A percentile compares a stretch with the other conserved stretches of the same genome.
Conservation (phyloP, 2,797 vertebrate genomes). For the Tadarida brasiliensis region DNA sequence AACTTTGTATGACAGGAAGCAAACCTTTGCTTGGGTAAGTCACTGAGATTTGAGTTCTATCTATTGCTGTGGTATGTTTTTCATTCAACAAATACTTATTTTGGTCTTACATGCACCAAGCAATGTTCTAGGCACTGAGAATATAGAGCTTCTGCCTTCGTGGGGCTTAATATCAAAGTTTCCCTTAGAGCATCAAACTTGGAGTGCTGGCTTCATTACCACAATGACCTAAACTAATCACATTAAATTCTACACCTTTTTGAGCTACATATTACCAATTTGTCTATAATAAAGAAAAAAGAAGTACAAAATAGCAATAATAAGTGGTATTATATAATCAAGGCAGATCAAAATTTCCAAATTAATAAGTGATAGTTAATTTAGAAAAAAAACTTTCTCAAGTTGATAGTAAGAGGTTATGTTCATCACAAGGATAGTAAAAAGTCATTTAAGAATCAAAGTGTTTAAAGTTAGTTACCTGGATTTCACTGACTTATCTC, state of each 20-base stretch:
- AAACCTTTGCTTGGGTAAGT: neutral
- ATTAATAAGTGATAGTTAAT: neutral
- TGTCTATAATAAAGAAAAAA: neutral
- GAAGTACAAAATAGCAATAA: neutral
- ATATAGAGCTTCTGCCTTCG: neutral
- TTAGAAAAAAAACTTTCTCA: neutral
- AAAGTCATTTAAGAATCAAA: conserved; percentile 5
- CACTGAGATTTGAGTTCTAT: neutral
- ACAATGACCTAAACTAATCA: neutral
- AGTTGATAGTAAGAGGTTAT: neutral
- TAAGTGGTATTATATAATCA: neutral
- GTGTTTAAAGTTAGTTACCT: neutral
- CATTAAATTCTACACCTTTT: neutral
- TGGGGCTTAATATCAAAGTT: neutral
- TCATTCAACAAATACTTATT: neutral
- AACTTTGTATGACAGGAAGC: neutral
- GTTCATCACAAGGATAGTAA: neutral
- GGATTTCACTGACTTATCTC: neutral
- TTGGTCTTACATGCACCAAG: neutral
- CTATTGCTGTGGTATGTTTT: neutral
- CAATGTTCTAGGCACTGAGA: neutral
- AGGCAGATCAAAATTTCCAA: neutral
- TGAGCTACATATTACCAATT: neutral
- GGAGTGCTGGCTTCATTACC: neutral
- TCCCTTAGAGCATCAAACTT: neutral